phyloP scores from a whole-genome alignment of 2,888 invertebrate species.

The Chymomyza amoena region DNA sequence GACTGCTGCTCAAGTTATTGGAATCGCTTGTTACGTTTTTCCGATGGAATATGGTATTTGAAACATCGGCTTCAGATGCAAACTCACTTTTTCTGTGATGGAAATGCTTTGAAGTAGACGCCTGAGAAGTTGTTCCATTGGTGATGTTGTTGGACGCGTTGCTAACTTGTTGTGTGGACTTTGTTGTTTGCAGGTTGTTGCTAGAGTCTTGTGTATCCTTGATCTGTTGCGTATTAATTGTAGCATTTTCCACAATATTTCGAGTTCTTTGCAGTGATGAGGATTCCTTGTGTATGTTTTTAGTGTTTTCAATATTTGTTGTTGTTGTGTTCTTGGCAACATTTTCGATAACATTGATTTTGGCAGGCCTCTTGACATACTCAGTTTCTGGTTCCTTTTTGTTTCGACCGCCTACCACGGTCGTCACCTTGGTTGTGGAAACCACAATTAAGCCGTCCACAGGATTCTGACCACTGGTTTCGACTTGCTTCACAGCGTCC shows the following conservation, averaged over 20 bases:
- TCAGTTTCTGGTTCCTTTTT: slow-evolving; percentile 76
- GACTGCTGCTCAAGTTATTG: slow-evolving; percentile 65
- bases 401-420: slow-evolving; percentile 72
- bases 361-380: slow-evolving; percentile 73
- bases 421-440: slow-evolving; percentile 80
- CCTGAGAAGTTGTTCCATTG: slow-evolving; percentile 37
- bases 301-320: slow-evolving; percentile 73
- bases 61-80: slow-evolving; percentile 86
- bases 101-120: slow-evolving; percentile 69
- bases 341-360: slow-evolving; percentile 76
- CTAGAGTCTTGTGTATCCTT: slow-evolving; percentile 38
- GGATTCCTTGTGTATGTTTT: slow-evolving; percentile 67
- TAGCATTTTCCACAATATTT: slow-evolving; percentile 43
- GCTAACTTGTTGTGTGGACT: background rate
- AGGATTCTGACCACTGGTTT: slow-evolving; percentile 74
- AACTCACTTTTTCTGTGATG: slow-evolving; percentile 88
- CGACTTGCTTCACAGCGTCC: slow-evolving; percentile 79
- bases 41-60: slow-evolving; percentile 88
- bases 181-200: slow-evolving; percentile 31
- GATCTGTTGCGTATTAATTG: slow-evolving; percentile 33
- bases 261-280: slow-evolving; percentile 63
- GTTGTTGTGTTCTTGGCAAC: slow-evolving; percentile 72
- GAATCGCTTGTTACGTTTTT: slow-evolving; percentile 78
- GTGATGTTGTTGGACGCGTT: slow-evolving; percentile 33
- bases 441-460: slow-evolving; percentile 81